Base-by-base conservation (phyloP, 2,888 invertebrate species). In the Anarsia innoxiella region DNA sequence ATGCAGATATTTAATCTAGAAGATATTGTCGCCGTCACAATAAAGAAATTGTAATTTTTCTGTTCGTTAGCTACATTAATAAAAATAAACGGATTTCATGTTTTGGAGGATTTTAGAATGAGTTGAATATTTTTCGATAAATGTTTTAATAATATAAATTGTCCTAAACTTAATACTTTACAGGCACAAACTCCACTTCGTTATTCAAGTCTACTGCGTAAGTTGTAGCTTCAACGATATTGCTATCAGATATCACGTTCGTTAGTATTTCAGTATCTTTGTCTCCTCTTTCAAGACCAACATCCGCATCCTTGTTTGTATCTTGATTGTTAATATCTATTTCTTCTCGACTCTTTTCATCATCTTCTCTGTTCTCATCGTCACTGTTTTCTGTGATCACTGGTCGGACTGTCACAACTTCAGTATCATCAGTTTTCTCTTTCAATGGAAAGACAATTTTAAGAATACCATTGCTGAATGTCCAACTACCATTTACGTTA, bases 151-250 rank as follows among this genome's bases (percentile, higher is more conserved):
- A n/a, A n/a, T n/a, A n/a, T n/a, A n/a, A n/a, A n/a, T n/a, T n/a
- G n/a, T n/a, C n/a, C n/a, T n/a, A n/a, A n/a, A n/a, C n/a, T n/a
- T 57, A 56, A 47, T 61, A 67, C 29, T 46, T 56, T 10, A 75
- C 56, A 1, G 79, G 74, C 8, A 82, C 74, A 40, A 82, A 80
- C 34, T 82, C 82, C 0, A 70, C 51, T 4, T 79, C 75, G 32
- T 72, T 58, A 12, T 69, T 73, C 12, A 76, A 39, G 36, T 78
- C 72, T 0, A 82, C 77, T 1, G 77, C 61, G 44, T 82, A 78
- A 0, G 78, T 82, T 0, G 82, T 79, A 0, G 73, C 73, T 51
- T 82, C 79, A 0, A 76, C 62, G 4, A 36, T 30, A 2, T 44
- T 28, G 9, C 39, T 39, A 1, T 29, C 41, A 0, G 62, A 46